Base-by-base conservation (phyloP, 2,113 vertebrate species). In the Chaetura pelagica region DNA sequence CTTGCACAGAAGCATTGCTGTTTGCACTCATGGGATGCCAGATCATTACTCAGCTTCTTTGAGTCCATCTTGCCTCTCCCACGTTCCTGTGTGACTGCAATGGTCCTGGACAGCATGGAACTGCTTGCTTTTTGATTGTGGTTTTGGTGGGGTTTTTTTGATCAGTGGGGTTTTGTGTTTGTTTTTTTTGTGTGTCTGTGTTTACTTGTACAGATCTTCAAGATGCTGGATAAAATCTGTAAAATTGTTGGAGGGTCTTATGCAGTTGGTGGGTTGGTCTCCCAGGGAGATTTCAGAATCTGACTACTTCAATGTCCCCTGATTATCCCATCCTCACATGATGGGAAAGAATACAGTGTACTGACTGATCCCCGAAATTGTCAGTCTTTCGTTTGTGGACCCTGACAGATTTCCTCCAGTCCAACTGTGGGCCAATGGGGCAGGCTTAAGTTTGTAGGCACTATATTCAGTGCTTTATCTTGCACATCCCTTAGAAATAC, bases 161-260 rank as follows among this genome's bases (percentile, higher is more conserved):
- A n/a, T n/a, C n/a, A n/a, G n/a, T n/a, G n/a, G n/a, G n/a, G n/a
- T 24, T 51, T 51, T 21, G 4, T 26, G 19, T 1, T 3, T 8
- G 9, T 21, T 51, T 57, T 51, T 32, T n/a, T 57, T 30, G 29
- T 52, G 23, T 3, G 19, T 46, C 15, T 76, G 17, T 58, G 16
- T 76, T 90, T 11, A 29, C 48, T 59, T 76, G 24, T 38, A 35
- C 54, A 55, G 23, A 15, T 40, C 59, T 84, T 72, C 58, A 72
- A 62, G n/a, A 62, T 59, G 7, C 15, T 68, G 21, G 9, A 20
- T 61, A 44, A 54, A 52, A 72, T 24, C 24, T 48, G n/a, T 69
- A 40, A 52, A 76, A 59, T 34, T 40, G 44, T 57, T 40, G n/a
- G 83, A 16, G 4, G 3, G 20, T 67, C 38, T 87, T 72, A 72